Evolutionary conservation across 2,113 vertebrate species (phyloP).

Genomic region (Hyperoodon ampullatus): DNA sequence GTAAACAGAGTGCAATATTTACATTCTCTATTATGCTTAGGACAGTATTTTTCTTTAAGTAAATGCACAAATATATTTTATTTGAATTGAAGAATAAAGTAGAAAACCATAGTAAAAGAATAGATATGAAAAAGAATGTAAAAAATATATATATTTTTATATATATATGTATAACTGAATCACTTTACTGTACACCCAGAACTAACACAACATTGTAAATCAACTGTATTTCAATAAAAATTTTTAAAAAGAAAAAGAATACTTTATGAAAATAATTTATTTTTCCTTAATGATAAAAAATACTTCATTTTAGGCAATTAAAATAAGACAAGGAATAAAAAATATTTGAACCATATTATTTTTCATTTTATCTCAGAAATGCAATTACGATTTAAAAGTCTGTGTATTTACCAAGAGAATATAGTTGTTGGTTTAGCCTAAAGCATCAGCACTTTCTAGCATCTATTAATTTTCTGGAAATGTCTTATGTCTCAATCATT

Average conservation of each 20-base stretch:
- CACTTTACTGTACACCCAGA: too few species aligned
- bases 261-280: neutral
- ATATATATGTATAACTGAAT: too few species aligned
- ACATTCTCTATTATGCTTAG: neutral
- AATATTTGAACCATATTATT: neutral
- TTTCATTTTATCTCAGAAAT: constrained; percentile 14
- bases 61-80: constrained; percentile 16
- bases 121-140: neutral
- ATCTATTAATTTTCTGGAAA: neutral
- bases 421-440: neutral
- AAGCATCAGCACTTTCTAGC: neutral
- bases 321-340: constrained; percentile 2
- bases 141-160: too few species aligned
- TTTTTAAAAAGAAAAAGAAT: too few species aligned
- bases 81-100: neutral
- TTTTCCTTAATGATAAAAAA: neutral
- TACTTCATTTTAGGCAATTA: neutral
- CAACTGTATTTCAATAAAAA: too few species aligned
- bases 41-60: neutral
- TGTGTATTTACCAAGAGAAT: neutral
- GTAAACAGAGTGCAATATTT: neutral
- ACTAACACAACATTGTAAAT: too few species aligned
- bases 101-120: neutral
- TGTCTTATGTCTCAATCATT: neutral
- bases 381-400: neutral